Conservation (phyloP, 2,113 vertebrate species). For the Heterochromis multidens region DNA sequence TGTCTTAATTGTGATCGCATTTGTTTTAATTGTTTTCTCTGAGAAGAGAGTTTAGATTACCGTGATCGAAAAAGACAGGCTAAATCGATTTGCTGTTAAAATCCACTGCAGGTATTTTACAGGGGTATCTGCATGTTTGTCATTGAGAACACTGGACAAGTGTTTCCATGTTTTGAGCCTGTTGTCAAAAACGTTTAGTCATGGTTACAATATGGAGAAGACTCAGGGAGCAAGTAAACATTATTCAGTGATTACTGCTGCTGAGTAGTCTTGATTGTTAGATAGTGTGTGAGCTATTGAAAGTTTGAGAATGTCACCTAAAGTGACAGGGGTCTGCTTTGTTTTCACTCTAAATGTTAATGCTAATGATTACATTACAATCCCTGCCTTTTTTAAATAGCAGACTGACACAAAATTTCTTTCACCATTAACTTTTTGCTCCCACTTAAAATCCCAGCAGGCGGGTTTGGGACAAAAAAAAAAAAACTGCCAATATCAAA, state of each 20-base stretch:
- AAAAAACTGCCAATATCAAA: background rate
- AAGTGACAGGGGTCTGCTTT: background rate
- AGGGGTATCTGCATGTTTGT: background rate
- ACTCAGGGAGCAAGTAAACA: background rate
- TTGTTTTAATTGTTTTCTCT: conserved; percentile 29
- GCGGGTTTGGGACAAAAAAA: background rate
- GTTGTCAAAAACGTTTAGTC: background rate
- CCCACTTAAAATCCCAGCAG: conserved; percentile 1
- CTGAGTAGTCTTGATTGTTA: background rate
- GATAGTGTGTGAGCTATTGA: background rate
- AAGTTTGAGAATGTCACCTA: conserved; percentile 14
- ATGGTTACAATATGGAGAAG: background rate
- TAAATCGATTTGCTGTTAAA: background rate
- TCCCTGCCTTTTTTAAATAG: background rate
- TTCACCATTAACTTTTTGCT: conserved; percentile 15
- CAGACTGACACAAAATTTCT: background rate
- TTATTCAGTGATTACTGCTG: background rate
- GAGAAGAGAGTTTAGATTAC: conserved; percentile 14
- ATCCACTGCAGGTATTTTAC: background rate
- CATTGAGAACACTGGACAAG: background rate
- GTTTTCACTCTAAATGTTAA: conserved; percentile 23
- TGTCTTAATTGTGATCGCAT: conserved; percentile 27
- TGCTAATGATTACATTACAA: background rate
- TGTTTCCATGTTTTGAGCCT: background rate
- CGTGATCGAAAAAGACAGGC: conserved; percentile 26